Evolutionary conservation across 1,140 invertebrate species (phyloP), one percentile per base, ranked within the genome.

Genomic region (Nephila pilipes): DNA sequence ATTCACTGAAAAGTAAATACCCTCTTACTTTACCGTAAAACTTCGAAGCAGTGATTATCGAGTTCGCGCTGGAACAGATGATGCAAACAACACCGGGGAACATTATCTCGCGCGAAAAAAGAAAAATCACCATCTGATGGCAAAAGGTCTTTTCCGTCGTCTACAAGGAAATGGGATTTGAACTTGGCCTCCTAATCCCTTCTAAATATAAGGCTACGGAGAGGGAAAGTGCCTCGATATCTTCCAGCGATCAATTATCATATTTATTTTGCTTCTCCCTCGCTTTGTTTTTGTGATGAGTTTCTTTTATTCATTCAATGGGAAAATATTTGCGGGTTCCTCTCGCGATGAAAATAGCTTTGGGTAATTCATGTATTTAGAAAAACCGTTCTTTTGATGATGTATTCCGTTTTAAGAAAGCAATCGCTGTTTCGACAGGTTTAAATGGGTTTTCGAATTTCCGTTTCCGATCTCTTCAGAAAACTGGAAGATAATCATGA

Each of bases 161-260:
- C 63, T 65, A 65, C 25, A 25, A 65, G 63, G 63, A 65, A 65
- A 65, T 65, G 22, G n/a, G 63, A 65, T 65, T n/a, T 65, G 63
- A 65, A 65, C 63, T 65, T 65, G 63, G 63, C 63, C 63, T 65
- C 63, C 10, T 65, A 25, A 65, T 25, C 25, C 63, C 10, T n/a
- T 65, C 63, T 65, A 65, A 65, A 65, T 65, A 65, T 65, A 65
- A n/a, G 10, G 25, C 63, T 2, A 25, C 25, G 25, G 63, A 65
- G 14, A 65, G 63, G n/a, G 63, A 65, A 65, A 65, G 63, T 65
- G n/a, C 2, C 58, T 25, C 12, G 25, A 25, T 65, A 29, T 65
- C 25, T 29, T n/a, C n/a, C 14, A 12, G n/a, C 63, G 25, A 25
- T n/a, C 63, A 65, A 65, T 65, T 65, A 65, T 3, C 25, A 65